Evolutionary conservation across 2,888 invertebrate genomes (phyloP).

Genomic region (Clostera curtula): DNA sequence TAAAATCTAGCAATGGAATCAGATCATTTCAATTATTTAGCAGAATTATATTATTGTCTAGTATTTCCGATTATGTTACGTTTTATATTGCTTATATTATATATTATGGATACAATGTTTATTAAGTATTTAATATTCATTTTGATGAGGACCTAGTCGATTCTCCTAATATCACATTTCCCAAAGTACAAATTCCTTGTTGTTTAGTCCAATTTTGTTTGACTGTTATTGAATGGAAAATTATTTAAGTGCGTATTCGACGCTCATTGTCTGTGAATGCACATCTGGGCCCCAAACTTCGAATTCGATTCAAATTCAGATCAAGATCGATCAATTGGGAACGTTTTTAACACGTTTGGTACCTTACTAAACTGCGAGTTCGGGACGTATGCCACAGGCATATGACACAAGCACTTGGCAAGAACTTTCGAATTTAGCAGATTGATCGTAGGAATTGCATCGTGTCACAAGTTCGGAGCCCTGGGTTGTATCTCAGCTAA

Average conservation of each 20-base stretch:
- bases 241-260: constrained; percentile 59
- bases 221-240: constrained; percentile 72
- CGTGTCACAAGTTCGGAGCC: constrained; percentile 22
- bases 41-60: constrained; percentile 73
- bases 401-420: too few relatives aligned
- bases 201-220: constrained; percentile 77
- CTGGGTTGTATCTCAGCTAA: constrained; percentile 21
- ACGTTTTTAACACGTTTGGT: too few relatives aligned
- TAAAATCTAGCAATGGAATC: constrained; percentile 45
- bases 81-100: constrained; percentile 75
- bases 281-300: too few relatives aligned
- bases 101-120: constrained; percentile 72
- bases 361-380: too few relatives aligned
- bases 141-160: constrained; percentile 75
- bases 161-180: constrained; percentile 75
- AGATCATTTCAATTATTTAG: constrained; percentile 72
- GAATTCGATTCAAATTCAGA: too few relatives aligned
- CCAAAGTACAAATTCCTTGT: constrained; percentile 77
- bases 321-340: too few relatives aligned
- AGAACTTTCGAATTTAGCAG: too few relatives aligned
- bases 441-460: too few relatives aligned
- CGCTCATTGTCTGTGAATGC: too few relatives aligned
- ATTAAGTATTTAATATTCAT: constrained; percentile 73
- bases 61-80: constrained; percentile 73
- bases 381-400: too few relatives aligned